These are phyloP conservation scores for Actias luna DNA, from an alignment of 2,888 invertebrate genomes.

Conservation along the genomic window DNA sequence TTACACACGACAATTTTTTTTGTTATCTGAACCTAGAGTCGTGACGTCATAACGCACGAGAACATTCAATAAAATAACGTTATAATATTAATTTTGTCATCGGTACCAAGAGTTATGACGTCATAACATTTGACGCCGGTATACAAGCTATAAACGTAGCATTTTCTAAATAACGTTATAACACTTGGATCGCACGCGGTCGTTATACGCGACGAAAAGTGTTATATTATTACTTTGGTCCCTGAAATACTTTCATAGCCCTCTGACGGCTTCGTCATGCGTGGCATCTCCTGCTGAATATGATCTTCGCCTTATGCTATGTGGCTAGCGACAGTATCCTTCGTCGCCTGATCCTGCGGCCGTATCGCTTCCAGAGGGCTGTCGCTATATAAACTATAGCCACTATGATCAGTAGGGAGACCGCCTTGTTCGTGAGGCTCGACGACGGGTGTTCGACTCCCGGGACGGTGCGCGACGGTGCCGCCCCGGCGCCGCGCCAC, in stretches of 20 bases:
- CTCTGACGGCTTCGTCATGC: slow-evolving; percentile 20
- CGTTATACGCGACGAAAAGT: too few relatives aligned
- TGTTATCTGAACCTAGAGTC: too few relatives aligned
- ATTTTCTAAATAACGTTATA: too few relatives aligned
- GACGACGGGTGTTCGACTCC: slow-evolving; percentile 41
- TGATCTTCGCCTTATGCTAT: slow-evolving; percentile 43
- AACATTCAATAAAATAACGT: too few relatives aligned
- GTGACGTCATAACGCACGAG: too few relatives aligned
- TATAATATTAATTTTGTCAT: too few relatives aligned
- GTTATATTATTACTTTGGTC: slow-evolving; percentile 20
- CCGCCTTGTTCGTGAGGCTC: slow-evolving; percentile 40
- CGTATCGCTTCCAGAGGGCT: slow-evolving; percentile 59
- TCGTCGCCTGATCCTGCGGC: slow-evolving; percentile 58
- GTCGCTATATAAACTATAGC: slow-evolving; percentile 49
- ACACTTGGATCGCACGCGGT: too few relatives aligned
- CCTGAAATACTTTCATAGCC: slow-evolving; percentile 17
- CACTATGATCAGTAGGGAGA: slow-evolving; percentile 46
- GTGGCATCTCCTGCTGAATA: slow-evolving; percentile 22
- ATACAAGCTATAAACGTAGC: too few relatives aligned
- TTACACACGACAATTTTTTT: too few relatives aligned
- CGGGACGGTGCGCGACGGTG: slow-evolving; percentile 43
- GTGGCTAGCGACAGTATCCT: slow-evolving; percentile 64
- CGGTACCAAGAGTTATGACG: too few relatives aligned
- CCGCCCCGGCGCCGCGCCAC: slow-evolving; percentile 78
- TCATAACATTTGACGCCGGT: too few relatives aligned